Conservation (phyloP, 2,113 vertebrate genomes). For the Serinus canaria region DNA sequence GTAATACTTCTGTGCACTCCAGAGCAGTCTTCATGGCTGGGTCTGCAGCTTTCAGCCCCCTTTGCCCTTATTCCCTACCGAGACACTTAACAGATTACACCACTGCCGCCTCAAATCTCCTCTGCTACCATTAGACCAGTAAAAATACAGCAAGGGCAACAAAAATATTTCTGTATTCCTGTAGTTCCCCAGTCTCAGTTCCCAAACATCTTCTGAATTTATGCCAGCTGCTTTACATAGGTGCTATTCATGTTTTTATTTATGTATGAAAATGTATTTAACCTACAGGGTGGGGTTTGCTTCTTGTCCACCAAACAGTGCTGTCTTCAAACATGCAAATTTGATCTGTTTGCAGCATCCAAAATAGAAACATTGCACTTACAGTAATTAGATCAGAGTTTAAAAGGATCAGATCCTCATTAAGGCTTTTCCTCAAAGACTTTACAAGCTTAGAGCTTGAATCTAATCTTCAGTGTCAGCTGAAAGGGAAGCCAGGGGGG, state of each 20-base stretch:
- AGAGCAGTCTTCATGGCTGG: neutral
- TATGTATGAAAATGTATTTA: slow-evolving; percentile 51
- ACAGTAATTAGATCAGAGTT: slow-evolving; percentile 72
- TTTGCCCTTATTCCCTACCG: neutral
- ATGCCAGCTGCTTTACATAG: slow-evolving; percentile 52
- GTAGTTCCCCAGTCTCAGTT: neutral
- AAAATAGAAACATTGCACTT: slow-evolving; percentile 67
- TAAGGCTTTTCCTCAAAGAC: slow-evolving; percentile 71
- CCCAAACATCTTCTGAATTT: slow-evolving; percentile 30
- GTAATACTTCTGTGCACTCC: neutral
- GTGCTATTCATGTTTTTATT: slow-evolving; percentile 30
- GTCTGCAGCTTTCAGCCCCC: neutral
- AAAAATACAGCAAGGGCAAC: neutral
- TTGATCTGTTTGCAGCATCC: slow-evolving; percentile 45
- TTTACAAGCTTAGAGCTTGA: slow-evolving; percentile 61
- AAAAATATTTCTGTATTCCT: neutral
- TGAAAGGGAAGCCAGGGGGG: slow-evolving; percentile 13
- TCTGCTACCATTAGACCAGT: neutral
- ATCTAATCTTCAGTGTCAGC: slow-evolving; percentile 66
- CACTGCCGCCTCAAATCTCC: neutral
- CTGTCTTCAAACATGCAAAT: slow-evolving; percentile 27
- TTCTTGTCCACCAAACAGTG: neutral
- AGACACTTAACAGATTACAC: neutral
- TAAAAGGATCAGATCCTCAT: slow-evolving; percentile 69
- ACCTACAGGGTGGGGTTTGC: slow-evolving; percentile 7